A percentile compares a stretch with the other conserved stretches of the same genome.
phyloP scores from a whole-genome alignment of 2,888 invertebrate genomes.

The Eupithecia exiguata region DNA sequence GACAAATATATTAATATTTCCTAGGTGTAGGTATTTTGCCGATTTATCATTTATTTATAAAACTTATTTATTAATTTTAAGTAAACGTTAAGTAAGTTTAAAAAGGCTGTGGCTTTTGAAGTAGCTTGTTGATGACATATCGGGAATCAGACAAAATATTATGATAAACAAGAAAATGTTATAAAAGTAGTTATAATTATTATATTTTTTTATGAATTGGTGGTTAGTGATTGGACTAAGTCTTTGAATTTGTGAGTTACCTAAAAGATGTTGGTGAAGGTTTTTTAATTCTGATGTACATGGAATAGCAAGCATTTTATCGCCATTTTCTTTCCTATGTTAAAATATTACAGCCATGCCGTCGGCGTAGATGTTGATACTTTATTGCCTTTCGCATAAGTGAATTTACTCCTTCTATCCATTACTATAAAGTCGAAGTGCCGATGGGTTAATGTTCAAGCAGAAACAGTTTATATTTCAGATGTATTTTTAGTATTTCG shows the following conservation, averaged over 20 bases:
- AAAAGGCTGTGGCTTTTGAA: slow-evolving; percentile 55
- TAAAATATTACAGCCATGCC: not conserved
- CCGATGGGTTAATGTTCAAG: not conserved
- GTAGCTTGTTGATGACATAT: slow-evolving; percentile 31
- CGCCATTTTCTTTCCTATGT: slow-evolving; percentile 20
- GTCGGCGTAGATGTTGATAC: not conserved
- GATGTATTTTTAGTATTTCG: not conserved
- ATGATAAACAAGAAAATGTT: slow-evolving; percentile 2
- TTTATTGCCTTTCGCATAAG: not conserved
- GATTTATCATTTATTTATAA: slow-evolving; percentile 53
- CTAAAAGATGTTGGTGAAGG: slow-evolving; percentile 41
- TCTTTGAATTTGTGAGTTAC: slow-evolving; percentile 41
- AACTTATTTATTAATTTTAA: slow-evolving; percentile 47
- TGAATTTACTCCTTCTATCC: not conserved
- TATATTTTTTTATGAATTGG: slow-evolving; percentile 28
- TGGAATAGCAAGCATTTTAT: slow-evolving; percentile 37
- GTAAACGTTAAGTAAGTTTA: slow-evolving; percentile 48
- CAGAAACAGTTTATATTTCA: not conserved
- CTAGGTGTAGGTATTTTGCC: slow-evolving; percentile 64
- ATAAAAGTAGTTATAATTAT: slow-evolving; percentile 20
- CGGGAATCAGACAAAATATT: slow-evolving; percentile 1
- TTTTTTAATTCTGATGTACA: slow-evolving; percentile 22
- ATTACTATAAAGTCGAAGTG: not conserved
- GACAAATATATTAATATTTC: slow-evolving; percentile 51
- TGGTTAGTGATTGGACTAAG: slow-evolving; percentile 36